Conservation (phyloP, 2,113 vertebrate genomes). For the Crotalus tigris region DNA sequence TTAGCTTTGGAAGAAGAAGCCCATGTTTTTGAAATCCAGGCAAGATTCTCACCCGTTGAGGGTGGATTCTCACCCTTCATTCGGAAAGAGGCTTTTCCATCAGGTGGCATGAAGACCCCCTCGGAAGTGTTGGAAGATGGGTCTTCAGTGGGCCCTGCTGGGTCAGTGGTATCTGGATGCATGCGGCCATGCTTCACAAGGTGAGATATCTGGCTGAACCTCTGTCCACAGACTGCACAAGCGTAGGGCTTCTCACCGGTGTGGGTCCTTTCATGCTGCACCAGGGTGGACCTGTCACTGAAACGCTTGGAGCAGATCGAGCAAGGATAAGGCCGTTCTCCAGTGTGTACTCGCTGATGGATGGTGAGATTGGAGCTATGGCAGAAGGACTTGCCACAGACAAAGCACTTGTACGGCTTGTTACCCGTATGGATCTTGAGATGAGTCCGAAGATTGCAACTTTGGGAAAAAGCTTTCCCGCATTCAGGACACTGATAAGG, state of each 20-base stretch:
- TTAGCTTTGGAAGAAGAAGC: background rate
- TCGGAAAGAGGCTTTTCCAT: background rate
- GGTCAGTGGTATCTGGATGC: background rate
- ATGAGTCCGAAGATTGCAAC: constrained; percentile 21
- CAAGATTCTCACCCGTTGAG: background rate
- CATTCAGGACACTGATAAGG: constrained; percentile 23
- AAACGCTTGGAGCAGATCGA: constrained; percentile 24
- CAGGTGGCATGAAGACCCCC: background rate
- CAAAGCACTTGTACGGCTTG: constrained; percentile 52
- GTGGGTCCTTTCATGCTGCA: constrained; percentile 15
- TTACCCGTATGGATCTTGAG: background rate
- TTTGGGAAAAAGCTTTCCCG: constrained; percentile 32
- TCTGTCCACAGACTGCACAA: background rate
- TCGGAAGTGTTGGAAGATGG: background rate
- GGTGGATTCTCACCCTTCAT: background rate
- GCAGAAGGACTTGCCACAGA: constrained; percentile 59
- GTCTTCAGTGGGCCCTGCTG: background rate
- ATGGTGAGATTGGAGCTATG: constrained; percentile 58
- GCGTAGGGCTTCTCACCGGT: background rate
- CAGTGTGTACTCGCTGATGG: constrained; percentile 61
- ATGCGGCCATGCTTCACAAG: constrained; percentile 8
- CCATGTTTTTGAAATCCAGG: background rate
- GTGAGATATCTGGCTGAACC: constrained; percentile 16
- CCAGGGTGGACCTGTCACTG: constrained; percentile 1
- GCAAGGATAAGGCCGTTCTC: constrained; percentile 55